phyloP scores from a whole-genome alignment of 2,888 invertebrate genomes.

The Miltochrista miniata region DNA sequence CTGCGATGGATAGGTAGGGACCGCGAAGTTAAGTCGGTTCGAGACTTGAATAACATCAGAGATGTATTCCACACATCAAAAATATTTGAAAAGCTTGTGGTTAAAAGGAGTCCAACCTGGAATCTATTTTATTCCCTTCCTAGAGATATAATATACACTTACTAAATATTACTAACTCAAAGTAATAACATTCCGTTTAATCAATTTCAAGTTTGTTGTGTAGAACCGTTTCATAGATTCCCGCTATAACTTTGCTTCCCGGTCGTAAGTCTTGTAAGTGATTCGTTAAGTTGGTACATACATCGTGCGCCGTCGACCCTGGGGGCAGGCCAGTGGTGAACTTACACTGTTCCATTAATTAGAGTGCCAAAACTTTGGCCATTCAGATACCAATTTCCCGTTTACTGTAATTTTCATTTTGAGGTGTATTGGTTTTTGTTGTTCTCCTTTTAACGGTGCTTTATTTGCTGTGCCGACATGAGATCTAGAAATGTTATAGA shows the following conservation, averaged over 20 bases:
- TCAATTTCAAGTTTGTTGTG: neutral
- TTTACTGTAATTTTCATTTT: conserved; percentile 12
- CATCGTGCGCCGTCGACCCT: conserved; percentile 23
- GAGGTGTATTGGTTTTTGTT: conserved; percentile 1
- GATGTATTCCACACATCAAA: too few species aligned
- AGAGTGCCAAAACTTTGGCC: conserved; percentile 10
- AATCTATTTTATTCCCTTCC: too few species aligned
- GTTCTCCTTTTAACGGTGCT: neutral
- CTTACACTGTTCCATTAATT: conserved; percentile 25
- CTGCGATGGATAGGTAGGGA: too few species aligned
- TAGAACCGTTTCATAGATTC: neutral
- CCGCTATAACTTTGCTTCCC: neutral
- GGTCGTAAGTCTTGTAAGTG: conserved; percentile 18
- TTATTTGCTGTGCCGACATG: too few species aligned
- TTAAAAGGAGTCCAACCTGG: too few species aligned
- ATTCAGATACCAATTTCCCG: conserved; percentile 22
- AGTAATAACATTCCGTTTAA: neutral
- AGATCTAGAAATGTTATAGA: too few species aligned
- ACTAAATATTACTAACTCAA: neutral
- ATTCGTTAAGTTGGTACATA: conserved; percentile 18
- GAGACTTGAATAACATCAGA: too few species aligned
- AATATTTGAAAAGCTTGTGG: too few species aligned
- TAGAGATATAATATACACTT: too few species aligned
- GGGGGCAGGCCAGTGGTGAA: conserved; percentile 21
- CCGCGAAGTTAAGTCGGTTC: too few species aligned